Evolutionary conservation across 2,888 invertebrate species (phyloP), one percentile per base, ranked within the genome.

Genomic region (Mythimna albipuncta): DNA sequence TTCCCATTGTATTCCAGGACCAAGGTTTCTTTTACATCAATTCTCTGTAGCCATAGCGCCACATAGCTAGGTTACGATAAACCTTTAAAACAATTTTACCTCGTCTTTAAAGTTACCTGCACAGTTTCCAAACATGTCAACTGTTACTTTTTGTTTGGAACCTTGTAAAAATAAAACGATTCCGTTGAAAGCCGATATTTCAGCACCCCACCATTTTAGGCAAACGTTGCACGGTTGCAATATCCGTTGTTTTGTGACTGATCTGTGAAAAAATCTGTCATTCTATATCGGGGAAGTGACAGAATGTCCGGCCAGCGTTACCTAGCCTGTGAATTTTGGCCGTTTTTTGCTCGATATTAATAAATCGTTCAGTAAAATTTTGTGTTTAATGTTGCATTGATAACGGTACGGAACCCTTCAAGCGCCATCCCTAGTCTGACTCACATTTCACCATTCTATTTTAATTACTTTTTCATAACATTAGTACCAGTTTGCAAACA

Each of bases 241-340:
- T 77, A 79, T 79, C 62, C 63, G n/a, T 66, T 67, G 41, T 52
- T 19, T 61, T 64, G 58, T 50, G 26, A 55, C 54, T 44, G 44
- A 65, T 50, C 13, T 21, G 44, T 57, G 9, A 38, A 38, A 35
- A 44, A n/a, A 41, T 35, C 21, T 38, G 50, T n/a, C 6, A 19
- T 66, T 79, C 62, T 72, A 71, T 47, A 72, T 44, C 52, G 1
- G 44, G 3, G 21, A 54, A 52, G 21, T 32, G 44, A 57, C 19
- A 13, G n/a, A 58, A 61, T 11, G 16, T 10, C 32, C 41, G 4
- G 13, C 9, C 64, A 61, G 32, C 32, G 47, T 21, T 61, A 41
- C 6, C 9, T 19, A 62, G 0, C 32, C 35, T 62, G 6, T 50
- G 44, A 13, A 32, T 32, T 32, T 32, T 32, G 3, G 32, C 32